These are phyloP conservation scores for Synergus gifuensis DNA, from an alignment of 2,888 invertebrate species.

Conservation along the genomic window DNA sequence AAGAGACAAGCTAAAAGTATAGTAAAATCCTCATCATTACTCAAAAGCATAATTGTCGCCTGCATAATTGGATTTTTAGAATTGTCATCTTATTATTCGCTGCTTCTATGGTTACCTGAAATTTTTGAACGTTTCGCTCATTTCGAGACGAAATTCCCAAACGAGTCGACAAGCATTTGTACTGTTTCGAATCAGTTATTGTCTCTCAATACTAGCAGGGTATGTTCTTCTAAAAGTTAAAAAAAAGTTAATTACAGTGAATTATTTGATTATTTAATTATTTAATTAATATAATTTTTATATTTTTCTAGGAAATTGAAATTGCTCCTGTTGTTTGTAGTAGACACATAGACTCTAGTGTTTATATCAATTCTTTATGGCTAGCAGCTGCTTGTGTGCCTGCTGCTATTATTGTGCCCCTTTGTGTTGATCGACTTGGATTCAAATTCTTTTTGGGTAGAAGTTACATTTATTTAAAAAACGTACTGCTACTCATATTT, in stretches of 20 bases:
- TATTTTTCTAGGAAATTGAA: conserved; percentile 9
- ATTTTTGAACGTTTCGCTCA: conserved; percentile 88
- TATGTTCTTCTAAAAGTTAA: background rate
- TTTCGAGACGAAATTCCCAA: conserved; percentile 84
- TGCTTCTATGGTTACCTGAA: conserved; percentile 95
- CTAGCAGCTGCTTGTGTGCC: conserved; percentile 89
- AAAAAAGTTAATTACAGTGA: too few relatives aligned
- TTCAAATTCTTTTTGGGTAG: conserved; percentile 89
- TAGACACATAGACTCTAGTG: conserved; percentile 83
- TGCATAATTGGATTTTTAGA: conserved; percentile 88
- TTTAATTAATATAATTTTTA: background rate
- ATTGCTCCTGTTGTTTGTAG: conserved; percentile 80
- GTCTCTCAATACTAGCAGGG: conserved; percentile 10
- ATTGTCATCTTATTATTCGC: conserved; percentile 91
- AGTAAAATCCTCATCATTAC: conserved; percentile 84
- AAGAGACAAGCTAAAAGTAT: conserved; percentile 86
- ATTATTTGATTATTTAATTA: too few relatives aligned
- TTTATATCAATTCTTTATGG: conserved; percentile 87
- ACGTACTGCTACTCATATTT: background rate
- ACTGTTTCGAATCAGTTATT: conserved; percentile 80
- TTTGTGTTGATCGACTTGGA: conserved; percentile 88
- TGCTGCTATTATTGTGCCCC: conserved; percentile 86
- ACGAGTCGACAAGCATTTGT: conserved; percentile 85
- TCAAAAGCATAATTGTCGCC: conserved; percentile 85
- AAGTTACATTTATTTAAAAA: conserved; percentile 59